Percentiles rank a stretch among this genome's conserved stretches.
phyloP scores from a whole-genome alignment of 2,113 vertebrate genomes.

The Pungitius pungitius region DNA sequence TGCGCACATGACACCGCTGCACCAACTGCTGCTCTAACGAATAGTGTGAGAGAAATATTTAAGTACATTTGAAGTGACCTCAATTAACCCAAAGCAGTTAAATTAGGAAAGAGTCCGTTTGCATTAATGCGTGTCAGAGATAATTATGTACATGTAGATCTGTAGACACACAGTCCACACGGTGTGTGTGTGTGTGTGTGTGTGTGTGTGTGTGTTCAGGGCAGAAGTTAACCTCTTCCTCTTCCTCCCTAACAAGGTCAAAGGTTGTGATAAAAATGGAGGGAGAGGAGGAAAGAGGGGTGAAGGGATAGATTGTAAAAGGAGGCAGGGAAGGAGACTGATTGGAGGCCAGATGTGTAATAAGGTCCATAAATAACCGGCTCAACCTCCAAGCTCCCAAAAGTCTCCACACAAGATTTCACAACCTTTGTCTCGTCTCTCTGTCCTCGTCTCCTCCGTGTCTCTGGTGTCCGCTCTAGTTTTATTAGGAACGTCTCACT shows the following conservation, averaged over 20 bases:
- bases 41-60: neutral
- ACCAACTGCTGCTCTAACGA: neutral
- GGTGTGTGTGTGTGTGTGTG: slow-evolving; percentile 14
- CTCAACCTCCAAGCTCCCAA: slow-evolving; percentile 28
- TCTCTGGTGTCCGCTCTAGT: neutral
- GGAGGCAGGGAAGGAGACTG: slow-evolving; percentile 61
- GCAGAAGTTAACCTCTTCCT: slow-evolving; percentile 70
- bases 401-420: slow-evolving; percentile 6
- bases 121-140: slow-evolving; percentile 28
- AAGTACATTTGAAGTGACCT: slow-evolving; percentile 5
- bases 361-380: slow-evolving; percentile 68
- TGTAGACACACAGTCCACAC: slow-evolving; percentile 4
- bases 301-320: slow-evolving; percentile 70
- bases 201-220: slow-evolving; percentile 33
- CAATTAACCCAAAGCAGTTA: slow-evolving; percentile 28
- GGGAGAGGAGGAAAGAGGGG: slow-evolving; percentile 61
- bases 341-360: slow-evolving; percentile 70
- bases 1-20: no score
- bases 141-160: slow-evolving; percentile 33
- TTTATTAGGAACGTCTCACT: neutral
- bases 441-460: slow-evolving; percentile 1
- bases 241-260: slow-evolving; percentile 71
- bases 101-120: slow-evolving; percentile 18
- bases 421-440: slow-evolving; percentile 1
- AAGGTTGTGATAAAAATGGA: slow-evolving; percentile 68